Conservation (phyloP, 2,797 vertebrate genomes). For the Liparis tanakae region DNA sequence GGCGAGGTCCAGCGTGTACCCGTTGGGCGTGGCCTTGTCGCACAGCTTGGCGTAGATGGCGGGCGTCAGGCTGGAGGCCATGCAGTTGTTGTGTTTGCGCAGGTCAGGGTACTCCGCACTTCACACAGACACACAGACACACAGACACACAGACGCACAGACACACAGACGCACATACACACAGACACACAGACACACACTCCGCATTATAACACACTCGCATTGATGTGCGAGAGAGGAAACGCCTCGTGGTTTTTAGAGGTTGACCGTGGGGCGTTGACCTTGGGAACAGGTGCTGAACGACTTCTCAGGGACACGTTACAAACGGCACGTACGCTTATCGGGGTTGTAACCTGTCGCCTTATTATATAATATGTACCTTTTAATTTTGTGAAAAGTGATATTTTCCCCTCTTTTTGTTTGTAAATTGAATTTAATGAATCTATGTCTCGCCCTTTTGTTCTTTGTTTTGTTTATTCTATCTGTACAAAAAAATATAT, state of each 20-base stretch:
- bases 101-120: constrained; percentile 97
- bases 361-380: too few species aligned
- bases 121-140: constrained; percentile 56
- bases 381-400: too few species aligned
- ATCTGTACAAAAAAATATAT: too few species aligned
- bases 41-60: constrained; percentile 91
- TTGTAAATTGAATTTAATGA: too few species aligned
- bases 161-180: constrained; percentile 52
- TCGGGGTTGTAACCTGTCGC: too few species aligned
- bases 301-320: too few species aligned
- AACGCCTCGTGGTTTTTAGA: background rate
- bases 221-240: background rate
- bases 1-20: constrained; percentile 93
- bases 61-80: constrained; percentile 94
- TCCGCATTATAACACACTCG: constrained; percentile 40
- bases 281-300: background rate
- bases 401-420: too few species aligned
- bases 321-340: too few species aligned
- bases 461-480: too few species aligned
- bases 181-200: constrained; percentile 48
- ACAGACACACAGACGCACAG: constrained; percentile 46
- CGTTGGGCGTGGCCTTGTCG: constrained; percentile 90
- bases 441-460: too few species aligned
- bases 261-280: background rate
- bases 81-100: constrained; percentile 98